These are phyloP conservation scores for Agrilus planipennis DNA, from an alignment of 1,140 invertebrate species.

Conservation along the genomic window DNA sequence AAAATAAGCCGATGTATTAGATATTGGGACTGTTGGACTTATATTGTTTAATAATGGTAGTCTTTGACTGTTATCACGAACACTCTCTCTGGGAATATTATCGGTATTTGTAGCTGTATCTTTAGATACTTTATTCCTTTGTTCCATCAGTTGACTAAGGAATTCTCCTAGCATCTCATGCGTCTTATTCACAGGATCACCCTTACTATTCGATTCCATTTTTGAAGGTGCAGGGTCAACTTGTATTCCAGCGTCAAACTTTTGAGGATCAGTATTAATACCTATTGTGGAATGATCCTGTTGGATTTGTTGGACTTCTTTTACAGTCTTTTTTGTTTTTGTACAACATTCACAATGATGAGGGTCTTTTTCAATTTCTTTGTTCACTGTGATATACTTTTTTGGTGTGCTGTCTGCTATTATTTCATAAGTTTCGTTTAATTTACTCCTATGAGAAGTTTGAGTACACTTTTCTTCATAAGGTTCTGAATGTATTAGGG, in stretches of 20 bases:
- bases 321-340: background rate
- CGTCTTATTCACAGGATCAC: background rate
- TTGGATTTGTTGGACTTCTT: background rate
- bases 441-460: background rate
- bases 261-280: background rate
- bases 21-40: background rate
- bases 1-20: background rate
- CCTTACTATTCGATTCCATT: constrained; percentile 2
- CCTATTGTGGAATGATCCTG: constrained; percentile 4
- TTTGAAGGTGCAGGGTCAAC: too few relatives aligned
- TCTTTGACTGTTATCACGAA: background rate
- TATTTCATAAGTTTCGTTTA: background rate
- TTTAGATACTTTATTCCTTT: constrained; percentile 7
- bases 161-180: constrained; percentile 14
- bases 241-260: constrained; percentile 9
- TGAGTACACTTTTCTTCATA: background rate
- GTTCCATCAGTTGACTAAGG: constrained; percentile 17
- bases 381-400: background rate
- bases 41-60: background rate
- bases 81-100: background rate
- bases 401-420: background rate
- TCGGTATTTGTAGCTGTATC: constrained; percentile 12
- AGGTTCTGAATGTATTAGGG: background rate
- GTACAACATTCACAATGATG: background rate
- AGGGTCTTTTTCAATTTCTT: background rate